Percentiles rank a stretch among this genome's conserved stretches.
These are phyloP conservation scores for Temnothorax longispinosus DNA, from an alignment of 1,140 invertebrate species.

Conservation along the genomic window DNA sequence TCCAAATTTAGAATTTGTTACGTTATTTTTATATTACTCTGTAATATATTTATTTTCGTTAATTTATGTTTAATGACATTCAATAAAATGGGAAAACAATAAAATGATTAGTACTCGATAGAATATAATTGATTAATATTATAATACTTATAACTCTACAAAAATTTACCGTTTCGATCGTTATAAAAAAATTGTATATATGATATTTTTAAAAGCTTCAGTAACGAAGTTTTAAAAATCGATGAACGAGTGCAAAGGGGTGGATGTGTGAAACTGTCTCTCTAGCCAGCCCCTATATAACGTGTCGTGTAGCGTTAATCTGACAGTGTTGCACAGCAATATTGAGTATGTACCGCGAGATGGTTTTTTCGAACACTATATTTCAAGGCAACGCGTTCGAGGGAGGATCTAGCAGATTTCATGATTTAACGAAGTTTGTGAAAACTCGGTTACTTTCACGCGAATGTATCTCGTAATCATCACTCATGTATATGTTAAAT, in stretches of 20 bases:
- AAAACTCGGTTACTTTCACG: conserved; percentile 35
- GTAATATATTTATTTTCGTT: neutral
- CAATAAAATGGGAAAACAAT: neutral
- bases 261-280: conserved; percentile 69
- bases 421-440: neutral
- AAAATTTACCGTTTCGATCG: neutral
- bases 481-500: conserved; percentile 38
- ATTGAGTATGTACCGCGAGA: conserved; percentile 49
- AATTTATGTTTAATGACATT: neutral
- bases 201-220: neutral
- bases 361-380: conserved; percentile 51
- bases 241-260: conserved; percentile 23
- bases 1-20: neutral
- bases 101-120: neutral
- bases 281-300: conserved; percentile 68
- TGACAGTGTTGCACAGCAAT: conserved; percentile 52
- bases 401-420: conserved; percentile 30
- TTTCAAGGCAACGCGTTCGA: conserved; percentile 34
- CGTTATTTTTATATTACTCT: neutral
- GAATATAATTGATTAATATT: neutral
- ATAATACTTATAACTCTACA: neutral
- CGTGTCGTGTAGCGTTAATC: conserved; percentile 65
- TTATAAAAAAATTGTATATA: neutral
- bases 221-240: neutral
- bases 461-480: conserved; percentile 34